phyloP scores from a whole-genome alignment of 2,113 vertebrate species.

The Recurvirostra avosetta region DNA sequence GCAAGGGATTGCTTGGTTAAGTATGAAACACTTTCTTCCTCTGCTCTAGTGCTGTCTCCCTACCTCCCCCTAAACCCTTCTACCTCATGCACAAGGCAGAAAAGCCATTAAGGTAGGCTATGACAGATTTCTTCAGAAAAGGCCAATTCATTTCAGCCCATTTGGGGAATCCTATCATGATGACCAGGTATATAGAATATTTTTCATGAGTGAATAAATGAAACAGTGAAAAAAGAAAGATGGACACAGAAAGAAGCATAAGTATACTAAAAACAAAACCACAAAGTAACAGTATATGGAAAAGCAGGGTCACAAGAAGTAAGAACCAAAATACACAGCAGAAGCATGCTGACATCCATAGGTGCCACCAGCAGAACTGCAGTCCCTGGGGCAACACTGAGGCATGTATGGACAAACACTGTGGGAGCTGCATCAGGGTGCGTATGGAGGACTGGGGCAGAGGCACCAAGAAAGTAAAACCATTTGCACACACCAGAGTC shows the following conservation, averaged over 20 bases:
- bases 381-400: not conserved
- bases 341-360: slow-evolving; percentile 26
- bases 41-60: not conserved
- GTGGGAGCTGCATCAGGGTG: not conserved
- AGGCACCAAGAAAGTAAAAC: slow-evolving; percentile 48
- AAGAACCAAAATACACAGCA: slow-evolving; percentile 8
- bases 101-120: not conserved
- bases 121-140: not conserved
- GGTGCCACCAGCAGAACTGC: not conserved
- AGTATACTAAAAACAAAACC: not conserved
- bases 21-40: not conserved
- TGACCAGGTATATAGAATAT: slow-evolving; percentile 69
- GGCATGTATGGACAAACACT: not conserved
- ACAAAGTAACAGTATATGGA: not conserved
- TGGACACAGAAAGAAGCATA: slow-evolving; percentile 13
- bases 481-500: not conserved
- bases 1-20: not conserved
- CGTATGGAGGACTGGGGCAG: not conserved
- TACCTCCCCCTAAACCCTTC: not conserved
- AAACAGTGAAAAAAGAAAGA: slow-evolving; percentile 1
- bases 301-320: slow-evolving; percentile 33
- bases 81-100: not conserved
- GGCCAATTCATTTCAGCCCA: not conserved
- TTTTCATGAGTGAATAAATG: slow-evolving; percentile 56
- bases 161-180: not conserved